phyloP scores from a whole-genome alignment of 2,113 vertebrate genomes.

The Saccopteryx bilineata region DNA sequence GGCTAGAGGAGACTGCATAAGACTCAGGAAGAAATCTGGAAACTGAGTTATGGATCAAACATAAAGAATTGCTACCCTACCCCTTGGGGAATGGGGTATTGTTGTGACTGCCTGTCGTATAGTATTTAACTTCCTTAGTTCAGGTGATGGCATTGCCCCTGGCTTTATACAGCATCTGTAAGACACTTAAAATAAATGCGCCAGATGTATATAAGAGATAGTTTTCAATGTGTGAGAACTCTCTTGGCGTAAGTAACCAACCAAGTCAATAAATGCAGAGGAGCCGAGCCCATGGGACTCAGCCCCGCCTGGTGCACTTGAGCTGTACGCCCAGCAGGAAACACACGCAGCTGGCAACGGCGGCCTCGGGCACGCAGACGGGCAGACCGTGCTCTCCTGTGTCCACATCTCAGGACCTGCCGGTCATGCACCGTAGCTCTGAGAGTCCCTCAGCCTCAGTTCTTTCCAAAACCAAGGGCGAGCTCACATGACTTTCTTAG shows the following conservation, averaged over 20 bases:
- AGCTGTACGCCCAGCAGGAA: background rate
- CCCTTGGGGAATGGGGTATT: too few species aligned
- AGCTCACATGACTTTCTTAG: background rate
- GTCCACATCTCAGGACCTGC: background rate
- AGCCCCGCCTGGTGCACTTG: accelerated
- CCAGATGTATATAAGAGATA: background rate
- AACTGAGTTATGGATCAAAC: background rate
- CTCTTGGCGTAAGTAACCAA: background rate
- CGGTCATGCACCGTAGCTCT: background rate
- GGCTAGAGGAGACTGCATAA: background rate
- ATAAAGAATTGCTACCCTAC: background rate
- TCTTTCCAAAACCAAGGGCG: background rate
- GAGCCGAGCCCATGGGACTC: too few species aligned
- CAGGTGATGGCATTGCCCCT: accelerated
- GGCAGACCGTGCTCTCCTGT: background rate
- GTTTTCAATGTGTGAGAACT: background rate
- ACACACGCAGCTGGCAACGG: accelerated
- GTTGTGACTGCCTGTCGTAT: background rate
- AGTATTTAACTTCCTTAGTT: too few species aligned
- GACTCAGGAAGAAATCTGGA: background rate
- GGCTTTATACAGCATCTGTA: background rate
- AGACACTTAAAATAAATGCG: background rate
- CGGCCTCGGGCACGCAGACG: background rate
- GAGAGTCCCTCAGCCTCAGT: background rate
- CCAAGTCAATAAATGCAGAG: accelerated